A percentile compares a stretch with the other conserved stretches of the same genome.
These are phyloP conservation scores for Allygus modestus DNA, from an alignment of 2,888 invertebrate genomes.

Conservation along the genomic window DNA sequence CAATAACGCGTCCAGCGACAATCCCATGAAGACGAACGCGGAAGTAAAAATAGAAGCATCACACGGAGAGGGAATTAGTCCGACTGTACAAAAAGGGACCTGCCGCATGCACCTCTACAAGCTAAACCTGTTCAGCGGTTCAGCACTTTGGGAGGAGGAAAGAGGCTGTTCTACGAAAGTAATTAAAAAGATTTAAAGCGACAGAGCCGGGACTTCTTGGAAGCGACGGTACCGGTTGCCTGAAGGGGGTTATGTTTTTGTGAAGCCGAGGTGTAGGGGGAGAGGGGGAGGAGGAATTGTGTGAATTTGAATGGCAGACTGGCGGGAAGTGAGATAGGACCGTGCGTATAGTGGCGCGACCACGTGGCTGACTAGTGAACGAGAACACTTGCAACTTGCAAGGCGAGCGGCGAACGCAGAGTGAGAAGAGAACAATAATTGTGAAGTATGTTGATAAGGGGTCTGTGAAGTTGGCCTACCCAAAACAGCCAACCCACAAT, in stretches of 20 bases:
- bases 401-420: too few species aligned
- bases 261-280: neutral
- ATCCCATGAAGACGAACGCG: too few species aligned
- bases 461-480: too few species aligned
- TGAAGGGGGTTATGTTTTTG: constrained; percentile 17
- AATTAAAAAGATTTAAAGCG: constrained; percentile 17
- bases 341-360: constrained; percentile 6
- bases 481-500: too few species aligned
- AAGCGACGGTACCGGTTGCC: neutral
- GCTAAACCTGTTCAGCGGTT: too few species aligned
- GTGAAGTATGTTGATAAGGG: too few species aligned
- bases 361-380: neutral
- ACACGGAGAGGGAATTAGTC: too few species aligned
- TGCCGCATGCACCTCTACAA: too few species aligned
- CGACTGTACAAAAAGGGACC: too few species aligned
- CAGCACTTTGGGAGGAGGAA: neutral
- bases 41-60: too few species aligned
- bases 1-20: too few species aligned
- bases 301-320: neutral
- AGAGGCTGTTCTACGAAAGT: neutral
- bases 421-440: too few species aligned
- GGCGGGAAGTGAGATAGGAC: neutral
- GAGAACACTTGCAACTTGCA: neutral
- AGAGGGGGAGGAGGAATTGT: neutral
- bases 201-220: neutral